These are phyloP conservation scores for Leptocoma aspasia DNA, from an alignment of 2,113 vertebrate species.

Conservation along the genomic window DNA sequence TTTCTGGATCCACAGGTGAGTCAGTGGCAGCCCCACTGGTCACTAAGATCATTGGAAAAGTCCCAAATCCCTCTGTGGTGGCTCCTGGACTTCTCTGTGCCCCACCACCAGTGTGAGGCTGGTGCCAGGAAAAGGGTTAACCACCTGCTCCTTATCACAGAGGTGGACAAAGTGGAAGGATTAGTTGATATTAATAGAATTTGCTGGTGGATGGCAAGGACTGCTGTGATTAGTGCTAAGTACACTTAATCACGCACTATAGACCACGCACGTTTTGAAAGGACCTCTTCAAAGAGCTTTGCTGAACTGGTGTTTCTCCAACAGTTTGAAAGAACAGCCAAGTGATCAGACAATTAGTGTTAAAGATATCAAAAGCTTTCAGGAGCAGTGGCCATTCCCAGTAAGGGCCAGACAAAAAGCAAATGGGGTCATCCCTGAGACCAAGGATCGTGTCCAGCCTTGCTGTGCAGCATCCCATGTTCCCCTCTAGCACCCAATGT, in stretches of 20 bases:
- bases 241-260: neutral
- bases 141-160: neutral
- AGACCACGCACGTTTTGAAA: neutral
- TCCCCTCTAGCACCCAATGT: neutral
- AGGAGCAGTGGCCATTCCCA: neutral
- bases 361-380: neutral
- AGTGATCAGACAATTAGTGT: neutral
- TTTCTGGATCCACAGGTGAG: neutral
- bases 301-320: constrained; percentile 41
- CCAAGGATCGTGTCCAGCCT: accelerated
- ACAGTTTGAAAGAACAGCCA: neutral
- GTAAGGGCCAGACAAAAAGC: neutral
- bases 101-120: neutral
- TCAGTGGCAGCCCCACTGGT: neutral
- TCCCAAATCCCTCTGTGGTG: neutral
- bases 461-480: neutral
- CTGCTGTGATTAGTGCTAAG: constrained; percentile 12
- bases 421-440: accelerated
- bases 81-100: neutral
- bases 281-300: neutral
- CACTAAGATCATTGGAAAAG: neutral
- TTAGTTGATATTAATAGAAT: constrained; percentile 28
- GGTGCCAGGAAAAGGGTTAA: neutral
- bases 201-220: neutral
- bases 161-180: neutral